Evolutionary conservation across 2,888 invertebrate species (phyloP), one percentile per base, ranked within the genome.

Genomic region (Eretmocerus hayati): DNA sequence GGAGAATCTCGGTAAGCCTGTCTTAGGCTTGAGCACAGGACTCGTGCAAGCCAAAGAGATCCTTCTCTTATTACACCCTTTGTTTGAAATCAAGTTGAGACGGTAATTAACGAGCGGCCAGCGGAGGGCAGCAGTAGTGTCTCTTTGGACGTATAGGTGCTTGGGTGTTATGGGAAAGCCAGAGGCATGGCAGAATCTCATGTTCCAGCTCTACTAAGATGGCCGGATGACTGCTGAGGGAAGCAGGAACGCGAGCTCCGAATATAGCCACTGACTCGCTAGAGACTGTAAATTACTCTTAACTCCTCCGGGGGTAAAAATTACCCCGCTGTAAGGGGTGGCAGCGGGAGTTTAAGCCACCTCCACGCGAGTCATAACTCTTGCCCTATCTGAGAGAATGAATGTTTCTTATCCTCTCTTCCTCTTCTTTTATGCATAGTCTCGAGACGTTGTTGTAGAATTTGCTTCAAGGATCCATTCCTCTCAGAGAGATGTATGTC

Each of bases 221-320:
- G 9, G 33, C 33, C 5, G 33, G 36, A 36, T 36, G 36, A 36
- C 26, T 33, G 16, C 31, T 4, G 21, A 13, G 4, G 23, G n/a
- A 21, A 38, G 38, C 22, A n/a, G n/a, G n/a, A n/a, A n/a, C n/a
- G n/a, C n/a, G n/a, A n/a, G n/a, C n/a, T n/a, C 40, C 40, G 50
- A 50, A 43, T 37, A 44, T 41, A 47, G 22, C 51, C 30, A n/a
- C n/a, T n/a, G 42, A 42, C 37, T 40, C 46, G 35, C 50, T 49
- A 56, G 58, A 60, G 61, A 62, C 62, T 64, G 64, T 70, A 69
- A 69, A 69, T 70, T 69, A 69, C 67, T 67, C 65, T 69, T 67
- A 68, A 69, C 66, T 67, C 67, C 40, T 45, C 56, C 44, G 59
- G 64, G 66, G 64, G 62, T 67, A 69, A 69, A 70, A 69, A 69